A percentile compares a stretch with the other conserved stretches of the same genome.
These are phyloP conservation scores for Aratinga solstitialis DNA, from an alignment of 2,797 vertebrate species.

Conservation along the genomic window DNA sequence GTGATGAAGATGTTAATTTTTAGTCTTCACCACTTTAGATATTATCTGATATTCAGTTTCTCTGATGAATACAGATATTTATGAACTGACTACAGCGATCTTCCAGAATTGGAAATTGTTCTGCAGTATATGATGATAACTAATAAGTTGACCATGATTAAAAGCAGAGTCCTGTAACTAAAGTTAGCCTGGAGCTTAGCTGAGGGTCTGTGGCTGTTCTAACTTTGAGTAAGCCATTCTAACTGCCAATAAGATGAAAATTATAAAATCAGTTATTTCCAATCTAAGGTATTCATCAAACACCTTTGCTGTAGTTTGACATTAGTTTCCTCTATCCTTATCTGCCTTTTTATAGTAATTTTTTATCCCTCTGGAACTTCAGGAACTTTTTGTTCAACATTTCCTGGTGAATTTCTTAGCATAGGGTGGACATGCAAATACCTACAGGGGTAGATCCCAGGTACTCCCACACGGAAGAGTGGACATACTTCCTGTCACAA, in stretches of 20 bases:
- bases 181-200: conserved; percentile 42
- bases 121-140: conserved; percentile 52
- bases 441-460: too few relatives aligned
- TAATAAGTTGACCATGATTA: conserved; percentile 67
- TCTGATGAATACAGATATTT: conserved; percentile 64
- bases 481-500: not conserved
- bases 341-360: not conserved
- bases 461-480: not conserved
- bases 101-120: conserved; percentile 63
- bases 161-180: conserved; percentile 55
- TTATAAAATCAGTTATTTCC: conserved; percentile 37
- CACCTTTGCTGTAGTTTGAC: not conserved
- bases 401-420: not conserved
- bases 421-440: too few relatives aligned
- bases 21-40: conserved; percentile 35
- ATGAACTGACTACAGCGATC: conserved; percentile 34
- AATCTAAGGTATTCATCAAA: not conserved
- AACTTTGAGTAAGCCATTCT: conserved; percentile 9
- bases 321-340: conserved; percentile 6
- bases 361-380: not conserved
- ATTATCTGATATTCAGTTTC: conserved; percentile 52
- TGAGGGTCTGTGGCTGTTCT: not conserved
- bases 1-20: conserved; percentile 51
- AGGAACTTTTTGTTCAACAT: not conserved
- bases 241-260: conserved; percentile 19